A percentile compares a stretch with the other conserved stretches of the same genome.
phyloP scores from a whole-genome alignment of 2,888 invertebrate genomes.

The Cryptocephalus primarius region DNA sequence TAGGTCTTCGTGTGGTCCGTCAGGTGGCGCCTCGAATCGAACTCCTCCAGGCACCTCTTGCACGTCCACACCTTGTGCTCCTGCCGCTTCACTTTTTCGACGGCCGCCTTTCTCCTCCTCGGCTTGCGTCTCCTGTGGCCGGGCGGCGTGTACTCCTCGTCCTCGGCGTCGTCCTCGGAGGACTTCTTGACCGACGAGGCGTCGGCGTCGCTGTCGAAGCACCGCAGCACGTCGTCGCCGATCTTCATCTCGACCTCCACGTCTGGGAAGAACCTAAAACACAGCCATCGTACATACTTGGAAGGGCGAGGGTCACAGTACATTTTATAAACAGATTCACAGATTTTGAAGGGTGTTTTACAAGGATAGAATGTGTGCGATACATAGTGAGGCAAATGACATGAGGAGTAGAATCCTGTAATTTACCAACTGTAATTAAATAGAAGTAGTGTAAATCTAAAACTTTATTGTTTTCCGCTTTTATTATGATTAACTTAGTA shows the following conservation, averaged over 20 bases:
- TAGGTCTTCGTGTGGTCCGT: conserved; percentile 24
- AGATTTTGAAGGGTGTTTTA: no score
- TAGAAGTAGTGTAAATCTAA: no score
- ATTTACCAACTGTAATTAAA: no score
- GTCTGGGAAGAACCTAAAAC: conserved; percentile 18
- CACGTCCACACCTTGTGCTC: conserved; percentile 25
- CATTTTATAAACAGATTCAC: no score
- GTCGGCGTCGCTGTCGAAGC: neutral
- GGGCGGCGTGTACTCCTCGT: conserved; percentile 13
- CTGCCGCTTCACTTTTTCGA: conserved; percentile 11
- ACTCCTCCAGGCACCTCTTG: conserved; percentile 23
- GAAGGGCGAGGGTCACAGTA: no score
- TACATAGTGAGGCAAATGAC: no score
- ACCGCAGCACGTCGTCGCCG: conserved; percentile 8
- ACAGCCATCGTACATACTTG: neutral
- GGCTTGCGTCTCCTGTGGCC: conserved; percentile 10
- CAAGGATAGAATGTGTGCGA: no score
- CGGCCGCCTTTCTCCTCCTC: conserved; percentile 6
- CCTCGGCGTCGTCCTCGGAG: conserved; percentile 6
- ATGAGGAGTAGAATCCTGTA: no score
- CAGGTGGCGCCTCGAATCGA: conserved; percentile 20
- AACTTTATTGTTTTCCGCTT: no score
- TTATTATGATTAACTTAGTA: no score
- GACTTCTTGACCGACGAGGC: conserved; percentile 3
- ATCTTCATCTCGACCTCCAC: conserved; percentile 18